These are phyloP conservation scores for Micromussa lordhowensis DNA, from an alignment of 92 coral and sea anemone genomes.

Conservation along the genomic window DNA sequence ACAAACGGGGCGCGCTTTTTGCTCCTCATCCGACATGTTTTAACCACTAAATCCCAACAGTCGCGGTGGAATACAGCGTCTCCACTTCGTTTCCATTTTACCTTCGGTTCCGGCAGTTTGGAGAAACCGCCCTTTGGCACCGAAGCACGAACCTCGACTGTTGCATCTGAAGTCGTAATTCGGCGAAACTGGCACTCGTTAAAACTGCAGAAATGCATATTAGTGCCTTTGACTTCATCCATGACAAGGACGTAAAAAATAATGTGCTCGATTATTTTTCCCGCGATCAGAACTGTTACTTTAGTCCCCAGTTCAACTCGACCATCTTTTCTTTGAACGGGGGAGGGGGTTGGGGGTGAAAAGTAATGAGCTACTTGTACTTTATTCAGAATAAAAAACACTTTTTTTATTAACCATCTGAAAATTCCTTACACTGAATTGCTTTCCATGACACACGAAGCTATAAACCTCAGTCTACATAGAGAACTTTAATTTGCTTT, in stretches of 20 bases:
- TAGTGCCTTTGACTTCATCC: background rate
- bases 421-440: too few species aligned
- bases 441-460: too few species aligned
- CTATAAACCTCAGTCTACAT: too few species aligned
- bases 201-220: background rate
- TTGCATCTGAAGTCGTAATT: background rate
- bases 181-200: background rate
- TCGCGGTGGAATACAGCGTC: conserved; percentile 48
- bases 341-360: background rate
- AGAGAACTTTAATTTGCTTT: too few species aligned
- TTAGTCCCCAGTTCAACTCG: background rate
- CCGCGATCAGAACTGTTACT: background rate
- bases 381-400: too few species aligned
- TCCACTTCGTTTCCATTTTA: conserved; percentile 14
- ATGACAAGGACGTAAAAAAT: background rate
- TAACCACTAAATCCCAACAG: conserved; percentile 41
- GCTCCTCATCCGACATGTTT: conserved; percentile 40
- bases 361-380: too few species aligned
- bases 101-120: background rate
- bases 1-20: conserved; percentile 23
- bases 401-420: too few species aligned
- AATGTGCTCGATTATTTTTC: background rate
- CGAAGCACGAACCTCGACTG: conserved; percentile 49
- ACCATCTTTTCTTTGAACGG: background rate
- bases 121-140: conserved; percentile 28